These are phyloP conservation scores for Hydractinia symbiolongicarpus DNA, from an alignment of 30 jellyfish, hydroid and myxozoan species.

Conservation along the genomic window DNA sequence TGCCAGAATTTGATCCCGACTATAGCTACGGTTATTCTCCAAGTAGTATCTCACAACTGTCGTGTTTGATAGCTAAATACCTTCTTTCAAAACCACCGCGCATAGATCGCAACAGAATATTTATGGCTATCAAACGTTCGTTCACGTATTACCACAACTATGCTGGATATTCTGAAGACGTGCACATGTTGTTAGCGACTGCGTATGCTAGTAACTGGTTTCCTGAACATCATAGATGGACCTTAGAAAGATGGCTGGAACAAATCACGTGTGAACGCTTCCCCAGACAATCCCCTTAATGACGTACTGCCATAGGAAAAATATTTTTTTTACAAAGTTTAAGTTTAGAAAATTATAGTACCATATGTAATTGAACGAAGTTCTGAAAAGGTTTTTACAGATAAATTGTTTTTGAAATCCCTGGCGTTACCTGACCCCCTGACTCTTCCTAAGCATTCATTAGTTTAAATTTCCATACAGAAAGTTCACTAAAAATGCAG, in stretches of 20 bases:
- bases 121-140: conserved; percentile 93
- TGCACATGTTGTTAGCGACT: conserved; percentile 90
- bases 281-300: conserved; percentile 5
- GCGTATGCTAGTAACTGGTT: conserved; percentile 95
- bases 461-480: no score
- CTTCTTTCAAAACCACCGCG: conserved; percentile 74
- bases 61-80: conserved; percentile 63
- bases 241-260: conserved; percentile 88
- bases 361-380: no score
- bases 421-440: no score
- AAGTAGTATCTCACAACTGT: conserved; percentile 79
- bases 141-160: conserved; percentile 76
- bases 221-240: conserved; percentile 84
- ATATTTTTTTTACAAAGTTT: no score
- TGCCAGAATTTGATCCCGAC: conserved; percentile 88
- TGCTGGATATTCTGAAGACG: conserved; percentile 96
- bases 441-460: no score
- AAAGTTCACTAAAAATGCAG: no score
- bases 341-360: no score
- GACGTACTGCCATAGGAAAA: background rate
- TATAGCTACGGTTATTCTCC: conserved; percentile 94
- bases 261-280: conserved; percentile 39
- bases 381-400: no score
- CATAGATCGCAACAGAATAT: conserved; percentile 80
- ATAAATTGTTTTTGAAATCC: no score